A percentile compares a stretch with the other conserved stretches of the same genome.
These are phyloP conservation scores for Spea hammondii DNA, from an alignment of 2,797 vertebrate genomes.

Conservation along the genomic window DNA sequence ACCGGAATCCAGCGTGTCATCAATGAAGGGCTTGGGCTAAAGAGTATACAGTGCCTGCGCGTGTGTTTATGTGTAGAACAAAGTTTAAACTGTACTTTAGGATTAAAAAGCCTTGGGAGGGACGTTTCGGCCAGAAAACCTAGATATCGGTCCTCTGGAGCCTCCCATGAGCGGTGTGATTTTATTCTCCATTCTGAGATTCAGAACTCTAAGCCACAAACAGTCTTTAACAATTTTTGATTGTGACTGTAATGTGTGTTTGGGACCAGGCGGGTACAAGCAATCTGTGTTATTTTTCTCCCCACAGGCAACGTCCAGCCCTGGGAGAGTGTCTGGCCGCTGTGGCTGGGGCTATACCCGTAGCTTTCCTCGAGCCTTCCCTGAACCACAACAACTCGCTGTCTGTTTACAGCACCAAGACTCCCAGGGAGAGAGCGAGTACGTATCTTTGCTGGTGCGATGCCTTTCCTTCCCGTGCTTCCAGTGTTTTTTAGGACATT, in stretches of 20 bases:
- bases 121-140: too few relatives aligned
- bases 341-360: slow-evolving; percentile 91
- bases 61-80: not conserved
- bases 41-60: not conserved
- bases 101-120: too few relatives aligned
- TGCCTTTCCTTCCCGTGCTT: too few relatives aligned
- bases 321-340: slow-evolving; percentile 96
- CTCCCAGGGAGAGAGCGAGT: slow-evolving; percentile 87
- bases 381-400: slow-evolving; percentile 90
- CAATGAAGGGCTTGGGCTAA: slow-evolving; percentile 3
- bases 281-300: not conserved
- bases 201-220: too few relatives aligned
- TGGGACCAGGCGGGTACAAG: not conserved
- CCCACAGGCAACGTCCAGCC: slow-evolving; percentile 87
- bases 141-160: too few relatives aligned
- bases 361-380: slow-evolving; percentile 92
- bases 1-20: slow-evolving; percentile 18
- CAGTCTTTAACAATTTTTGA: too few relatives aligned
- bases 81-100: too few relatives aligned
- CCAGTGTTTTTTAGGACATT: not conserved
- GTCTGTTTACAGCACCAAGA: slow-evolving; percentile 95
- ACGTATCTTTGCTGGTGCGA: slow-evolving; percentile 63
- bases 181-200: too few relatives aligned
- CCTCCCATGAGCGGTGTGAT: too few relatives aligned
- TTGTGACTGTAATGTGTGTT: not conserved